Evolutionary conservation across 2,797 vertebrate species (phyloP).

Genomic region (Acipenser transmontanus): DNA sequence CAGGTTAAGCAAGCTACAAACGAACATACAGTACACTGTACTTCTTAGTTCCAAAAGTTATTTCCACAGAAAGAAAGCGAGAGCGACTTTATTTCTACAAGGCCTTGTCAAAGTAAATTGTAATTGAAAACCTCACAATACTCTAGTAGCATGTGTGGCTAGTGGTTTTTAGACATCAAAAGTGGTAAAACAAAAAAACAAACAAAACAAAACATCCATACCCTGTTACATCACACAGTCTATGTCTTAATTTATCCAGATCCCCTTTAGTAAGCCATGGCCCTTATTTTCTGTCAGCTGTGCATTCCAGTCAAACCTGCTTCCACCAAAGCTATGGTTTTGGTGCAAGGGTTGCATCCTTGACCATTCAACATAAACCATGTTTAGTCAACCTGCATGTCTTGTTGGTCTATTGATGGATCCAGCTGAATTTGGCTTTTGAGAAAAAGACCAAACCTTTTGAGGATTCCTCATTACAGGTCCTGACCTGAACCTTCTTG

Average conservation of each 20-base stretch:
- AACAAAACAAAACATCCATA: slow-evolving; percentile 63
- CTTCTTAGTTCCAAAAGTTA: slow-evolving; percentile 55
- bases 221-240: slow-evolving; percentile 1
- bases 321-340: not conserved
- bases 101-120: slow-evolving; percentile 58
- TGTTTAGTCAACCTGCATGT: too few relatives aligned
- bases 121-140: slow-evolving; percentile 42
- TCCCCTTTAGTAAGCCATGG: not conserved
- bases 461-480: too few relatives aligned
- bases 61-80: slow-evolving; percentile 46
- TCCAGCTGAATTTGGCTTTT: too few relatives aligned
- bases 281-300: not conserved
- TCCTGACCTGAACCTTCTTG: too few relatives aligned
- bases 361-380: too few relatives aligned
- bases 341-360: too few relatives aligned
- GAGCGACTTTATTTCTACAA: slow-evolving; percentile 47
- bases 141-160: slow-evolving; percentile 58
- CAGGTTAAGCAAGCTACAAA: too few relatives aligned
- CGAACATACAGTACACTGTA: not conserved
- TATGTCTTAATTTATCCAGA: not conserved
- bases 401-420: too few relatives aligned
- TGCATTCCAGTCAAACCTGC: not conserved
- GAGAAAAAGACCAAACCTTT: too few relatives aligned
- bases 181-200: slow-evolving; percentile 69
- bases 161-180: slow-evolving; percentile 73